A percentile compares a stretch with the other conserved stretches of the same genome.
Conservation (phyloP, 2,888 invertebrate genomes). For the Eurois occulta region DNA sequence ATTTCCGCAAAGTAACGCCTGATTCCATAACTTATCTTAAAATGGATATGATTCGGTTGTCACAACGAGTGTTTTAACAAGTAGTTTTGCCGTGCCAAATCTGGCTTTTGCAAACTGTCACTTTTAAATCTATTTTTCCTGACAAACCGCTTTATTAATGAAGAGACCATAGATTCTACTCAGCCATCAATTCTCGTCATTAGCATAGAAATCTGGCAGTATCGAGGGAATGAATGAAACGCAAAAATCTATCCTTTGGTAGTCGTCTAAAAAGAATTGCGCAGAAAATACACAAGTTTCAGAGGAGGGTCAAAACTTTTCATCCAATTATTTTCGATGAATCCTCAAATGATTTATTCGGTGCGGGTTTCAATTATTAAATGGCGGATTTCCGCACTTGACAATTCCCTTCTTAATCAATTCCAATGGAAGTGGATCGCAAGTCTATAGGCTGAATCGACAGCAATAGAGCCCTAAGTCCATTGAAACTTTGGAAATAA, state of each 20-base stretch:
- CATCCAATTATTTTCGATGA: not conserved
- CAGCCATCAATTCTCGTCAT: not conserved
- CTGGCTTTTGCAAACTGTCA: not conserved
- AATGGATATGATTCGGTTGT: not conserved
- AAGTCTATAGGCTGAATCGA: not conserved
- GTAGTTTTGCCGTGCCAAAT: not conserved
- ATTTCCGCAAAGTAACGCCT: too few relatives aligned
- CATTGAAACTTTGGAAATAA: not conserved
- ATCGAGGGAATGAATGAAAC: not conserved
- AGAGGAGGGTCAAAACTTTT: not conserved
- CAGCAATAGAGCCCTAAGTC: not conserved
- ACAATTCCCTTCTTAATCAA: not conserved
- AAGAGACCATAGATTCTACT: not conserved
- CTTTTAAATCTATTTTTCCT: not conserved
- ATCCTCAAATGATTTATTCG: not conserved
- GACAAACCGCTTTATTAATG: not conserved
- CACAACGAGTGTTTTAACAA: not conserved
- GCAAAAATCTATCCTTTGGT: not conserved
- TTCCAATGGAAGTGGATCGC: not conserved
- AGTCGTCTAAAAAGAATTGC: not conserved
- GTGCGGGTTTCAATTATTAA: conserved; percentile 11
- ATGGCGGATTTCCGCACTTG: conserved; percentile 46
- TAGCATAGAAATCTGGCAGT: not conserved
- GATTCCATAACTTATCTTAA: not conserved
- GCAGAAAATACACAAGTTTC: not conserved